Evolutionary conservation across 2,113 vertebrate genomes (phyloP).

Genomic region (Danionella cerebrum): DNA sequence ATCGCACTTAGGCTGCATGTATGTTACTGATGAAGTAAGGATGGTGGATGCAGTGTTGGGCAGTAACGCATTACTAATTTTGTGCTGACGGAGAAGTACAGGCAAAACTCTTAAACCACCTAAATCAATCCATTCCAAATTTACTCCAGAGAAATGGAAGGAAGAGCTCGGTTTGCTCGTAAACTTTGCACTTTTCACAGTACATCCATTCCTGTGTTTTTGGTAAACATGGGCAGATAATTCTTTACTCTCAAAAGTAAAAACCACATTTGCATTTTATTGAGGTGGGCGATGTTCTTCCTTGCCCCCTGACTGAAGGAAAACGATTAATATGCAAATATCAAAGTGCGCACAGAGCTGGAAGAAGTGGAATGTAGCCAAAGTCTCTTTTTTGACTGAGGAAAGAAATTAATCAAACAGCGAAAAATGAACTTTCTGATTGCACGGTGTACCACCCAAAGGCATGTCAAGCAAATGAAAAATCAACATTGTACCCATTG

Average conservation of each 20-base stretch:
- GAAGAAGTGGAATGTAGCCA: slow-evolving; percentile 75
- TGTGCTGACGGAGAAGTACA: too few relatives aligned
- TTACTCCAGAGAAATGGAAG: too few relatives aligned
- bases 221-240: slow-evolving; percentile 1
- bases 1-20: too few relatives aligned
- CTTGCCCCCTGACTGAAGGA: slow-evolving; percentile 69
- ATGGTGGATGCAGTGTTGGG: too few relatives aligned
- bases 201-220: too few relatives aligned
- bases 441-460: slow-evolving; percentile 76
- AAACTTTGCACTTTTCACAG: too few relatives aligned
- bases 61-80: too few relatives aligned
- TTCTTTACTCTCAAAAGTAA: slow-evolving; percentile 22
- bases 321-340: slow-evolving; percentile 72
- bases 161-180: too few relatives aligned
- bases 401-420: slow-evolving; percentile 84
- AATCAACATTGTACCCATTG: slow-evolving; percentile 72
- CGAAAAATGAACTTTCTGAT: slow-evolving; percentile 72
- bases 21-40: too few relatives aligned
- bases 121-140: too few relatives aligned
- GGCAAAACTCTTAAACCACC: too few relatives aligned
- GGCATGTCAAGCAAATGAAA: slow-evolving; percentile 78
- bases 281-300: slow-evolving; percentile 66
- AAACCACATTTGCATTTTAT: slow-evolving; percentile 45
- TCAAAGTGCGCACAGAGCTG: slow-evolving; percentile 69
- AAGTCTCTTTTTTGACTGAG: slow-evolving; percentile 62